Evolutionary conservation across 2,113 vertebrate species (phyloP).

Genomic region (Lontra canadensis): DNA sequence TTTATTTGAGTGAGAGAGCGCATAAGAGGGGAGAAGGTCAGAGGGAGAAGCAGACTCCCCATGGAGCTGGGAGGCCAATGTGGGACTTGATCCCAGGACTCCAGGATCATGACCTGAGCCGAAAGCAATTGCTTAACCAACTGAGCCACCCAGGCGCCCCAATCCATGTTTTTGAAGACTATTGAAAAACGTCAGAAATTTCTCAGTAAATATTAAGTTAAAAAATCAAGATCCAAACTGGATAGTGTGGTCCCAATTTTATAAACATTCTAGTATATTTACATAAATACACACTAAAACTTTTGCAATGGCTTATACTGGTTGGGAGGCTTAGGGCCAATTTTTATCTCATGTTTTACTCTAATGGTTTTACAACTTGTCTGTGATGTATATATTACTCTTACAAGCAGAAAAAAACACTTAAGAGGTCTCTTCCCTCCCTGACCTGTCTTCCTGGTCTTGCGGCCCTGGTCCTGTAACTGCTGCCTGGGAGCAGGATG

Average conservation of each 20-base stretch:
- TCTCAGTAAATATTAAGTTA: neutral
- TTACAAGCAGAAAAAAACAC: neutral
- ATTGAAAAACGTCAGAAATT: neutral
- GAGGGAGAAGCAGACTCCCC: too few relatives aligned
- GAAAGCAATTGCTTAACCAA: too few relatives aligned
- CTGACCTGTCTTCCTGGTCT: neutral
- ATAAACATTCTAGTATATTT: neutral
- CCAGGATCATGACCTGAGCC: too few relatives aligned
- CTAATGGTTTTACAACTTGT: neutral
- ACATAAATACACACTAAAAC: neutral
- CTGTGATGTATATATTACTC: neutral
- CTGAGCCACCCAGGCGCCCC: too few relatives aligned
- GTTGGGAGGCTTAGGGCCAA: neutral
- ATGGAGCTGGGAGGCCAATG: too few relatives aligned
- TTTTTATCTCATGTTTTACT: neutral
- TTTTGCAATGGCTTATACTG: neutral
- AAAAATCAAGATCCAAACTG: neutral
- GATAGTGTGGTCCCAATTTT: neutral
- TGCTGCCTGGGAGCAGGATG: neutral
- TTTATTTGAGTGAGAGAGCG: too few relatives aligned
- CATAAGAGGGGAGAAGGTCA: too few relatives aligned
- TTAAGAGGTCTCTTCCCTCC: neutral
- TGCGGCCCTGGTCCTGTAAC: neutral
- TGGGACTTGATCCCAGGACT: too few relatives aligned
- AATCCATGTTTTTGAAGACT: neutral